Evolutionary conservation across 1,140 invertebrate species (phyloP).

Genomic region (Cydia pomonella): DNA sequence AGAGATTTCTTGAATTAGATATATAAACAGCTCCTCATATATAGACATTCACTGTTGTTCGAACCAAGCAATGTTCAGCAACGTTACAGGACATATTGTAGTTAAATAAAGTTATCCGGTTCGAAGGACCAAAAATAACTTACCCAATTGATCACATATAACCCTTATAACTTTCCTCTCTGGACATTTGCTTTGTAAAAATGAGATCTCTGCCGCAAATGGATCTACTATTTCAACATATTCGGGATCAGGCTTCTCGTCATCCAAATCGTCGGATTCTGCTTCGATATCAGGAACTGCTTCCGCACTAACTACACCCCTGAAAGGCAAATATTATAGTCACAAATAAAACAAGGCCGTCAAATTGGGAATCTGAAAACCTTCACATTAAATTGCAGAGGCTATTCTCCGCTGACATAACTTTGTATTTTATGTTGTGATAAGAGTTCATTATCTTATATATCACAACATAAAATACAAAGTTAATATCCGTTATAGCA

Average conservation of each 20-base stretch:
- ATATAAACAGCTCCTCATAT: no score
- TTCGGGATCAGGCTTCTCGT: conserved; percentile 74
- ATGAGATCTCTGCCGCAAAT: conserved; percentile 89
- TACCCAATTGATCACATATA: conserved; percentile 88
- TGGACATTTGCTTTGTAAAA: conserved; percentile 87
- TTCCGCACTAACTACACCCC: conserved; percentile 62
- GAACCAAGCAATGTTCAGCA: no score
- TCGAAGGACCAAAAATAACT: conserved; percentile 42
- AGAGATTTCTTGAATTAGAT: no score
- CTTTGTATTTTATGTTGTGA: no score
- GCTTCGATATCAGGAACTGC: conserved; percentile 66
- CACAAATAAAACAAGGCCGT: not conserved
- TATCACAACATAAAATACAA: no score
- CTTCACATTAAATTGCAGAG: no score
- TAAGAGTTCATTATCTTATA: no score
- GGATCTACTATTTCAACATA: conserved; percentile 92
- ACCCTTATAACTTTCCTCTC: conserved; percentile 90
- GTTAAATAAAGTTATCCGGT: not conserved
- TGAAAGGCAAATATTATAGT: conserved; percentile 39
- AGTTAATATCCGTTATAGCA: no score
- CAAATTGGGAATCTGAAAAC: no score
- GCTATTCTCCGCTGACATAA: no score
- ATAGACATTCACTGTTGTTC: no score
- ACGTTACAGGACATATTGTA: no score
- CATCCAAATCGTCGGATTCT: conserved; percentile 81